These are phyloP conservation scores for Zapornia atra DNA, from an alignment of 2,113 vertebrate genomes.

Conservation along the genomic window DNA sequence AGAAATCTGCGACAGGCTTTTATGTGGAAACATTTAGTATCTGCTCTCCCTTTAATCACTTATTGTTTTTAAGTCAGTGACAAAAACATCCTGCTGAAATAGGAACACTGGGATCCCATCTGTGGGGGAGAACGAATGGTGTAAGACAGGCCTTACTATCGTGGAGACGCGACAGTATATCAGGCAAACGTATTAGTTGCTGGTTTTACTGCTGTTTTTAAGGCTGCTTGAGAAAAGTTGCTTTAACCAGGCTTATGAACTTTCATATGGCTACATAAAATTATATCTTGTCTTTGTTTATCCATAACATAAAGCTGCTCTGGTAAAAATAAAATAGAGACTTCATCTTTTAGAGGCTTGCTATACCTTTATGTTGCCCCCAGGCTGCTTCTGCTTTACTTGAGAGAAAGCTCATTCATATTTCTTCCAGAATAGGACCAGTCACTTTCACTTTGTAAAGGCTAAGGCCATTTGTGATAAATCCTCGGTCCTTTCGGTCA, in stretches of 20 bases:
- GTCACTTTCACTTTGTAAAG: background rate
- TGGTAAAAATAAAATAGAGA: constrained; percentile 17
- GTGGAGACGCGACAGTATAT: background rate
- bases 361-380: constrained; percentile 27
- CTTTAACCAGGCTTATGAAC: constrained; percentile 6
- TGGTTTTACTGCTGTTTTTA: constrained; percentile 31
- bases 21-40: constrained; percentile 53
- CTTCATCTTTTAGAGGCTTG: constrained; percentile 26
- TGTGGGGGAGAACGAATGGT: background rate
- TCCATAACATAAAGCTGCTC: constrained; percentile 19
- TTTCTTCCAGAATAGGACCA: background rate
- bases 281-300: constrained; percentile 30
- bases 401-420: constrained; percentile 6
- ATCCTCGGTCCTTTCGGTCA: background rate
- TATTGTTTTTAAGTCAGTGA: constrained; percentile 34
- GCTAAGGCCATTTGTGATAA: constrained; percentile 2
- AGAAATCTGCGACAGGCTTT: constrained; percentile 35
- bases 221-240: background rate
- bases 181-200: background rate
- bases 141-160: background rate
- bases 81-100: constrained; percentile 45
- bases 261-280: constrained; percentile 34
- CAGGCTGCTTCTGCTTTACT: background rate
- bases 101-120: constrained; percentile 25
- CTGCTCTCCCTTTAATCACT: background rate